Evolutionary conservation across 2,888 invertebrate species (phyloP).

Genomic region (Pammene aurita): DNA sequence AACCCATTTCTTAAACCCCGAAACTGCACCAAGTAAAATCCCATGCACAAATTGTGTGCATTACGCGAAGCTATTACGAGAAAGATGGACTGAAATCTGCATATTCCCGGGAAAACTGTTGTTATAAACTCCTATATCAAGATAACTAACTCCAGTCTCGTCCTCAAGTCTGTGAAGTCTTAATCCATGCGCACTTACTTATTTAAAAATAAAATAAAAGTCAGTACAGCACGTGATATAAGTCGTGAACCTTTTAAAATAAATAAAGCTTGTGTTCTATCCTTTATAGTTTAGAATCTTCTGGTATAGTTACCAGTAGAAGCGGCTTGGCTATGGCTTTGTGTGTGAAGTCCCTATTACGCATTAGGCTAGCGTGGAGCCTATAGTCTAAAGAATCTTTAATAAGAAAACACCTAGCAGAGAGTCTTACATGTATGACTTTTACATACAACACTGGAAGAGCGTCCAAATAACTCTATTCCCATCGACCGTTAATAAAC

Average conservation of each 20-base stretch:
- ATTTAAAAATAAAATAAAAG: conserved; percentile 2
- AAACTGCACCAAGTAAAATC: conserved; percentile 22
- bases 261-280: background rate
- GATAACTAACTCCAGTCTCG: conserved; percentile 14
- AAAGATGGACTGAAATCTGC: conserved; percentile 30
- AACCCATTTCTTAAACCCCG: conserved; percentile 15
- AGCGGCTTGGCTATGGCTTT: too few species aligned
- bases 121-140: conserved; percentile 27
- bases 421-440: too few species aligned
- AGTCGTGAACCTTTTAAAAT: background rate
- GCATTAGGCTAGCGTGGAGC: too few species aligned
- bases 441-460: too few species aligned
- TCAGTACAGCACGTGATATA: background rate
- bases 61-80: conserved; percentile 23
- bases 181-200: conserved; percentile 9
- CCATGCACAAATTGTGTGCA: conserved; percentile 29
- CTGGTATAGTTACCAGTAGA: too few species aligned
- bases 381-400: too few species aligned
- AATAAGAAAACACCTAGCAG: too few species aligned
- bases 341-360: too few species aligned
- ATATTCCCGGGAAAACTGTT: conserved; percentile 19
- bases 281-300: background rate
- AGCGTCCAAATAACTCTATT: too few species aligned
- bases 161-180: conserved; percentile 1
- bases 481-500: too few species aligned